Conservation (phyloP, 2,888 invertebrate species). For the Leptinotarsa tumamoca region DNA sequence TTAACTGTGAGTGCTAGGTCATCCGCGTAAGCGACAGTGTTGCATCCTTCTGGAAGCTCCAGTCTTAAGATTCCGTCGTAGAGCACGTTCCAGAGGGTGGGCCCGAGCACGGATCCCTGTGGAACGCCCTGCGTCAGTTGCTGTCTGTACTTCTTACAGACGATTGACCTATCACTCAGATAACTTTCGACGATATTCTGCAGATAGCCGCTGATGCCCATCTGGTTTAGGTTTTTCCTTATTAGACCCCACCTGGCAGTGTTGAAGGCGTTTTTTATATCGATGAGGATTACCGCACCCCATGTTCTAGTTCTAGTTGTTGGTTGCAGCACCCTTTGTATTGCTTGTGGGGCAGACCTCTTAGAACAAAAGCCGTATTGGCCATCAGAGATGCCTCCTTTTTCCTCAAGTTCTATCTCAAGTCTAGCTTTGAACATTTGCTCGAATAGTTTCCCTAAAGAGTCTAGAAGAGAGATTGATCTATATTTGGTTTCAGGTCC, state of each 20-base stretch:
- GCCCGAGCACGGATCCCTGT: too few relatives aligned
- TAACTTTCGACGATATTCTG: not conserved
- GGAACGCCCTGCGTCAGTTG: too few relatives aligned
- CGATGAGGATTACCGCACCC: not conserved
- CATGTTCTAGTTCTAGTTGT: not conserved
- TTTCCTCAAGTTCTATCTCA: not conserved
- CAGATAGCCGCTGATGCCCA: not conserved
- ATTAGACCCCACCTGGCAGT: not conserved
- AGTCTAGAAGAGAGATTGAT: not conserved
- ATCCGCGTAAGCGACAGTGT: not conserved
- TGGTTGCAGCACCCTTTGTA: too few relatives aligned
- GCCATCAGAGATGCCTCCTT: too few relatives aligned
- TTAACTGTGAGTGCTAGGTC: not conserved
- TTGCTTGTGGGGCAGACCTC: too few relatives aligned
- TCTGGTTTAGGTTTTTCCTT: not conserved
- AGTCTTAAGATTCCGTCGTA: too few relatives aligned
- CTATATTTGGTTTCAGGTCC: too few relatives aligned
- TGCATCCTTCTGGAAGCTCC: too few relatives aligned
- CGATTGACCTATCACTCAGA: too few relatives aligned
- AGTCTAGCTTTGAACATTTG: not conserved
- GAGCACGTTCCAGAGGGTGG: too few relatives aligned
- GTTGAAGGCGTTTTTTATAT: not conserved
- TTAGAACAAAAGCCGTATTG: too few relatives aligned
- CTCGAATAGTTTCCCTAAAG: not conserved
- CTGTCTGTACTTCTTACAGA: too few relatives aligned